Percentiles rank a stretch among this genome's conserved stretches.
Conservation (phyloP, 2,113 vertebrate species). For the Actinemys pallida region DNA sequence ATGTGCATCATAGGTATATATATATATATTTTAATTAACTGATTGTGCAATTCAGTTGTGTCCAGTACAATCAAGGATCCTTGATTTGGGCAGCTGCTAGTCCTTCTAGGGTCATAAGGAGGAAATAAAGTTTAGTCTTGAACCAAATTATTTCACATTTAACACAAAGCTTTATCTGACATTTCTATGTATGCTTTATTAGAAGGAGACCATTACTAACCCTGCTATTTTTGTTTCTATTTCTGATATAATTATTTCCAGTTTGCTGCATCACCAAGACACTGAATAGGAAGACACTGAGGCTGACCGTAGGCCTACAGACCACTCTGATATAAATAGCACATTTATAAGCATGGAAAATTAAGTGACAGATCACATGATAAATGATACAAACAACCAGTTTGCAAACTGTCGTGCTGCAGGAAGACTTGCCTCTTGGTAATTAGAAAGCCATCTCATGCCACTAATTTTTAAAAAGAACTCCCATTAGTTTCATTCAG, state of each 20-base stretch:
- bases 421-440: neutral
- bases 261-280: neutral
- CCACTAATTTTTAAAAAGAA: neutral
- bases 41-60: neutral
- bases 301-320: neutral
- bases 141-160: neutral
- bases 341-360: neutral
- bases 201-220: neutral
- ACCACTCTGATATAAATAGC: neutral
- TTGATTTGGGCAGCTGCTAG: neutral
- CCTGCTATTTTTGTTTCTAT: neutral
- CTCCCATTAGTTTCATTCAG: rapidly evolving
- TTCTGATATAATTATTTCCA: neutral
- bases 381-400: neutral
- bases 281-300: neutral
- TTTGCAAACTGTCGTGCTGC: neutral
- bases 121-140: neutral
- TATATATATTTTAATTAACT: neutral
- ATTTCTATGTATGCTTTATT: neutral
- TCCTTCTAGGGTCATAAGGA: neutral
- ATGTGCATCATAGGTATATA: neutral
- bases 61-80: neutral
- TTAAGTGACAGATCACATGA: neutral
- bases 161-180: neutral
- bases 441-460: neutral